Conservation (phyloP, 2,113 vertebrate genomes). For the Cranoglanis bouderius region DNA sequence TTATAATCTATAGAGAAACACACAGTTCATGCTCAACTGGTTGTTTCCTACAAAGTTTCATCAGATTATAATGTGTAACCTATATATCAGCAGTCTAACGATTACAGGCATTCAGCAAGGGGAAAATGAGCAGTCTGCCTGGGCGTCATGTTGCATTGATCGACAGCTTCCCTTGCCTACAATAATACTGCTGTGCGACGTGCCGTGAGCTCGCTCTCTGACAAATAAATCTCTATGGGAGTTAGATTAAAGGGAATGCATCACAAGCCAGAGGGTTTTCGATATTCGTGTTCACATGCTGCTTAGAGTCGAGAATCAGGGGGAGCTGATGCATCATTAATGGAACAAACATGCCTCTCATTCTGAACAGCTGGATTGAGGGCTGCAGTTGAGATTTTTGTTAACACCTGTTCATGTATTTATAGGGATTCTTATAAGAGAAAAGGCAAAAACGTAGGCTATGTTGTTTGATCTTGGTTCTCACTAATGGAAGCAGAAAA, state of each 20-base stretch:
- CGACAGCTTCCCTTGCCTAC: slow-evolving; percentile 49
- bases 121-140: slow-evolving; percentile 49
- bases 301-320: slow-evolving; percentile 38
- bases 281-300: slow-evolving; percentile 49
- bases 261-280: slow-evolving; percentile 45
- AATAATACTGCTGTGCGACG: slow-evolving; percentile 47
- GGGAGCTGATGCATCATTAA: slow-evolving; percentile 42
- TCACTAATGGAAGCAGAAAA: neutral
- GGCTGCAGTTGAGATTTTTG: slow-evolving; percentile 16
- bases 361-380: slow-evolving; percentile 16
- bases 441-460: neutral
- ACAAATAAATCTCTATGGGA: slow-evolving; percentile 57
- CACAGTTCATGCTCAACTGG: neutral
- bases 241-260: slow-evolving; percentile 57
- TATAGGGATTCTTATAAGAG: neutral
- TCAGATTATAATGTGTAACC: slow-evolving; percentile 13
- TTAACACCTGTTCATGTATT: neutral
- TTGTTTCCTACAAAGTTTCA: slow-evolving; percentile 9
- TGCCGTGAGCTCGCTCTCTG: slow-evolving; percentile 37
- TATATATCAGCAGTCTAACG: slow-evolving; percentile 4
- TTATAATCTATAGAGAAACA: neutral
- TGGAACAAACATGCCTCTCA: slow-evolving; percentile 13
- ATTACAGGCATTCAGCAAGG: slow-evolving; percentile 10
- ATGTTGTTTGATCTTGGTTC: neutral
- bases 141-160: slow-evolving; percentile 56